Base-by-base conservation (phyloP, 1,140 invertebrate species). In the Galendromus occidentalis region DNA sequence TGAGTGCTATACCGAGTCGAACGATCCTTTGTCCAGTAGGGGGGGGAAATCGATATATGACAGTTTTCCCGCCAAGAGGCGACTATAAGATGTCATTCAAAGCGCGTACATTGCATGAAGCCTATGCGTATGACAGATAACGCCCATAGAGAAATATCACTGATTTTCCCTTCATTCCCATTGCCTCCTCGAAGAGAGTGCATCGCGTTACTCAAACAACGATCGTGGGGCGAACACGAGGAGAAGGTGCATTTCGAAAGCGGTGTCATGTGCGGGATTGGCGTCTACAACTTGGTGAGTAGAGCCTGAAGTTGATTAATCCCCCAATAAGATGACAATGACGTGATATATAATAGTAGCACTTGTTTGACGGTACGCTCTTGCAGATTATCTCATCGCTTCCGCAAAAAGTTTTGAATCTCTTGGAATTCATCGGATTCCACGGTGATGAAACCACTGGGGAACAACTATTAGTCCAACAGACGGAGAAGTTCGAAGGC, bases 351-450 rank as follows among this genome's bases (percentile, higher is more conserved):
- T n/a, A n/a, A n/a, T n/a, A n/a, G n/a, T n/a, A n/a, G n/a, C n/a
- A n/a, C n/a, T 39, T 39, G 33, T 6, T 39, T 39, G 4, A 4
- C 33, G n/a, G n/a, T 39, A 39, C 33, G 9, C 9, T 39, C 33
- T 39, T 59, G 25, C 51, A 59, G 51, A 59, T 59, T 9, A 25
- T 59, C 25, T 25, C 51, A 17, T 59, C 51, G 17, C 22, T 59
- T 14, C 51, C 51, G 14, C 51, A 59, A 9, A 59, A 59, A 33
- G 51, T 59, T 20, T 33, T 59, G 14, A 59, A 59, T 33, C 22
- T 59, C 14, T 33, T 59, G 25, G 51, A 59, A 33, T 59, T 59
- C 51, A 59, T 59, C 1, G 51, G 51, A 29, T 59, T 59, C 22
- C 51, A 59, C 22, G 51, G 51, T 14, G 51, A 59, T 25, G 51